Evolutionary conservation across 2,797 vertebrate species (phyloP).

Genomic region (Acanthurus tractus): DNA sequence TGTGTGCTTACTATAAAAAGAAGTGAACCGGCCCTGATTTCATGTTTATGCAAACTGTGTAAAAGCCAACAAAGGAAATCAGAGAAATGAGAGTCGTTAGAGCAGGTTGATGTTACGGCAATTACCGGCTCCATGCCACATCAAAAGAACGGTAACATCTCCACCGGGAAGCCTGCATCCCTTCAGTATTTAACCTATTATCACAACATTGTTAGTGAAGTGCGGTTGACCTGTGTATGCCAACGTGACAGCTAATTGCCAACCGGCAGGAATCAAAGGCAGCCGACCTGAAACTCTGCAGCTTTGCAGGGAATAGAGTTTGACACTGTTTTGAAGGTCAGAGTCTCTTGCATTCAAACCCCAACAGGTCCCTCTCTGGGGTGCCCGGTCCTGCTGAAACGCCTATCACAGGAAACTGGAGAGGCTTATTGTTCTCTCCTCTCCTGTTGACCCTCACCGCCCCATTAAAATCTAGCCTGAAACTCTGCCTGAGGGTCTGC

Average conservation of each 20-base stretch:
- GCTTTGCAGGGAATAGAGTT: conserved; percentile 55
- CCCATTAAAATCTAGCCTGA: conserved; percentile 86
- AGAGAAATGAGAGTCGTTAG: background rate
- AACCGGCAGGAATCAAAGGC: conserved; percentile 40
- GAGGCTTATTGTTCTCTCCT: conserved; percentile 70
- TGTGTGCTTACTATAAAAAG: background rate
- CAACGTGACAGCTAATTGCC: conserved; percentile 45
- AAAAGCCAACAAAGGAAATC: background rate
- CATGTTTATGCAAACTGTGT: background rate
- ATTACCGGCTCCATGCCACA: conserved; percentile 41
- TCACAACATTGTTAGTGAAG: conserved; percentile 48
- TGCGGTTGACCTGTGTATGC: conserved; percentile 10
- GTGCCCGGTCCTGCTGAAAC: conserved; percentile 44
- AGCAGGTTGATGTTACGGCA: conserved; percentile 24
- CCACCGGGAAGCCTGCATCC: conserved; percentile 21
- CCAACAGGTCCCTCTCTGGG: conserved; percentile 42
- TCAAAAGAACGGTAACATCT: conserved; percentile 39
- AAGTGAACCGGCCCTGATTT: background rate
- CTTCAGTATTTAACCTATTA: conserved; percentile 50
- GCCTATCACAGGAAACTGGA: conserved; percentile 69
- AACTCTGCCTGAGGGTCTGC: conserved; percentile 82
- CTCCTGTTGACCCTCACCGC: conserved; percentile 75
- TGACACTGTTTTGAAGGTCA: conserved; percentile 76
- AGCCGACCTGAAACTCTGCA: conserved; percentile 43
- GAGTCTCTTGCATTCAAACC: conserved; percentile 59